Conservation (phyloP, 2,113 vertebrate species). For the Dascyllus trimaculatus region DNA sequence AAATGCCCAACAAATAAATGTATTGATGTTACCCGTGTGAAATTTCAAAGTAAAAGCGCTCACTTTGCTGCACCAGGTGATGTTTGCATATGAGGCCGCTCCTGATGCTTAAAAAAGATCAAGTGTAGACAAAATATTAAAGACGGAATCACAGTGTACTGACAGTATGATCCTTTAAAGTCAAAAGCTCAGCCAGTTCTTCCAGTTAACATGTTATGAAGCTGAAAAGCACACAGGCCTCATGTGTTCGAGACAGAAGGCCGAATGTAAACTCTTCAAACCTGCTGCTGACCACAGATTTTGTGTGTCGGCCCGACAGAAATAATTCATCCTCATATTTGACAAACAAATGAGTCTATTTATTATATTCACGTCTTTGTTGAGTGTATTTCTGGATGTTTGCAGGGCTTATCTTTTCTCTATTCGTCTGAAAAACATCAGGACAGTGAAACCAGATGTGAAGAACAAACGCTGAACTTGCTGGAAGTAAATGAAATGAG, state of each 20-base stretch:
- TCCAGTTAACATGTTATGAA: neutral
- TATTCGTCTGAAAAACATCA: neutral
- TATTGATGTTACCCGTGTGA: too few species aligned
- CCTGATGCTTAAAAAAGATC: too few species aligned
- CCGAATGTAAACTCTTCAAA: neutral
- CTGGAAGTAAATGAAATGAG: neutral
- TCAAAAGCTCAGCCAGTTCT: neutral
- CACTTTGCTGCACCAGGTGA: too few species aligned
- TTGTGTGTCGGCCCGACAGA: neutral
- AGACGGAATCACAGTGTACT: neutral
- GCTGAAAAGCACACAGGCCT: neutral
- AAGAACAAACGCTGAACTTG: neutral
- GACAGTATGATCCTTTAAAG: neutral
- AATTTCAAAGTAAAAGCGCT: too few species aligned
- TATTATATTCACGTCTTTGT: neutral
- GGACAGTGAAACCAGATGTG: neutral
- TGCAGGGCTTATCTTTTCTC: too few species aligned
- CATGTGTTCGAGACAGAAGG: neutral
- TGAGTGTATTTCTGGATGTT: neutral
- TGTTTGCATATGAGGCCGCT: too few species aligned
- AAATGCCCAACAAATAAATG: too few species aligned
- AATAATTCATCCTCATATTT: slow-evolving; percentile 1
- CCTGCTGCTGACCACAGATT: neutral
- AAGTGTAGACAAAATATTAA: too few species aligned
- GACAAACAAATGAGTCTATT: slow-evolving; percentile 15